Base-by-base conservation (phyloP, 2,888 invertebrate species). In the Metacarcinus magister region DNA sequence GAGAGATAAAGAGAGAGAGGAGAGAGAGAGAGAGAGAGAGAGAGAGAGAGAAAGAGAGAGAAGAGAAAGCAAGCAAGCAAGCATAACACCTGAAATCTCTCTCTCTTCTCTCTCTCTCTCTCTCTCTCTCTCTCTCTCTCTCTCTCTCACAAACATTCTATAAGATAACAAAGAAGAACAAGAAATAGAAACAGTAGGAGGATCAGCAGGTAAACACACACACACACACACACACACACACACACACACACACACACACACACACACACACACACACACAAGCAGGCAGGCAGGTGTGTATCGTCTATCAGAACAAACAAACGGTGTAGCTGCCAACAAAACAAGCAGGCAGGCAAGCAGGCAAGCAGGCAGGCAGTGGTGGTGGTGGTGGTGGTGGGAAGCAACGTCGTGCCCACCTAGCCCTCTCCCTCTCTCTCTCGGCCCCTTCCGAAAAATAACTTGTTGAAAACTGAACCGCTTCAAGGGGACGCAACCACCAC, bases 371-470 rank as follows among this genome's bases (percentile, higher is more conserved):
- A 32, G 82, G 82, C 8, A 13, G 32, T n/a, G 75, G 75, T 3
- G 28, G 75, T 7, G 82, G 82, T 7, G 82, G 82, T 7, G 82
- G 82, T 7, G 32, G 82, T 8, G 82, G 10, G 67, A 48, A 48
- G 48, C 5, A 48, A 48, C n/a, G n/a, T n/a, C n/a, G n/a, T n/a
- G 54, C 67, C 16, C 16, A 4, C 19, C 5, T 23, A 4, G 32
- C n/a, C 82, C 44, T 67, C 67, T 10, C 75, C 32, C 87, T 28
- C 48, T 8, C 44, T 16, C n/a, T 44, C 94, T 7, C 87, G 43
- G n/a, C 90, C 95, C 87, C 92, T 75, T 43, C 92, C 92, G 93
- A 93, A 89, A 92, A 93, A 93, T 95, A 95, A 93, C 93, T 89
- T 93, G 95, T 44, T 67, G 95, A 89, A 93, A 93, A 93, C 44